Evolutionary conservation across 1,140 invertebrate genomes (phyloP).

Genomic region (Drosophila prosaltans): DNA sequence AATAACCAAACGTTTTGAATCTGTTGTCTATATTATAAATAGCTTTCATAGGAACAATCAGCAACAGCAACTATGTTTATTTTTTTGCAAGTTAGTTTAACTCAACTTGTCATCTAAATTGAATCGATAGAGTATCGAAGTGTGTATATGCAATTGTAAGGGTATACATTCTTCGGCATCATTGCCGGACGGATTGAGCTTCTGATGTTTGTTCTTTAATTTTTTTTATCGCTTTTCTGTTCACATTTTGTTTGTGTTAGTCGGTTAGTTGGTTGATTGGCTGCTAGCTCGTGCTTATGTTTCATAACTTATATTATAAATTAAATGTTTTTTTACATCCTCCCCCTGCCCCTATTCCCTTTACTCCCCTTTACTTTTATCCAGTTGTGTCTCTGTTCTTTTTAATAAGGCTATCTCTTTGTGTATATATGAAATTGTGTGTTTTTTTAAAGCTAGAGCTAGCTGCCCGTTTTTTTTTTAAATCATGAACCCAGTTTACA

Average conservation of each 20-base stretch:
- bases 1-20: too few species aligned
- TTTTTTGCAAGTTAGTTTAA: too few species aligned
- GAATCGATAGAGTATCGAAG: too few species aligned
- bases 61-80: too few species aligned
- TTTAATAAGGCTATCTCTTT: neutral
- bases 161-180: neutral
- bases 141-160: neutral
- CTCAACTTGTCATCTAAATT: too few species aligned
- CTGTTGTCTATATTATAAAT: too few species aligned
- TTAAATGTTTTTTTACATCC: neutral
- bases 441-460: conserved; percentile 4
- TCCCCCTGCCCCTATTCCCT: neutral
- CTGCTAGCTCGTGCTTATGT: conserved; percentile 13
- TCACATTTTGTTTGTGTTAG: conserved; percentile 12
- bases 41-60: too few species aligned
- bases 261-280: conserved; percentile 13
- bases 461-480: neutral
- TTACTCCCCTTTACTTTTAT: neutral
- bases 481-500: neutral
- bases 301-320: conserved; percentile 3
- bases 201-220: conserved; percentile 44
- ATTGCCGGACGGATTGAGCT: conserved; percentile 26
- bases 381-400: neutral
- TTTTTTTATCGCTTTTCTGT: conserved; percentile 31
- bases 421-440: conserved; percentile 4